phyloP scores from a whole-genome alignment of 1,140 invertebrate genomes.

The Drosophila carrolli region DNA sequence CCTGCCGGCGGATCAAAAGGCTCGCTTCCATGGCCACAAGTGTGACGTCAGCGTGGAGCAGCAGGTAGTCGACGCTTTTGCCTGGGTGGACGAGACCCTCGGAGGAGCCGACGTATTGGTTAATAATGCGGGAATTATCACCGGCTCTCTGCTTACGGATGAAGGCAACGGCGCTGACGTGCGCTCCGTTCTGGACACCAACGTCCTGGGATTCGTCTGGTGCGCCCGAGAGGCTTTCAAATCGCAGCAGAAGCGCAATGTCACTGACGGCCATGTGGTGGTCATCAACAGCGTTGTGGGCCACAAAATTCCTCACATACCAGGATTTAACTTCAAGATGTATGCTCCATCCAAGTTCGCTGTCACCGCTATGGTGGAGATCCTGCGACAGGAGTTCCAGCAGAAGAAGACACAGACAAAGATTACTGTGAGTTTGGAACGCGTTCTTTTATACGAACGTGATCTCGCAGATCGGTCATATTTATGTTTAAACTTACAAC shows the following conservation, averaged over 20 bases:
- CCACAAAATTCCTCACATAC: constrained; percentile 64
- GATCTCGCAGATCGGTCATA: no score
- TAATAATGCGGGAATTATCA: constrained; percentile 87
- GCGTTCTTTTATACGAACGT: not conserved
- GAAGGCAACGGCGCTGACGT: constrained; percentile 71
- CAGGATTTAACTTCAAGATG: constrained; percentile 75
- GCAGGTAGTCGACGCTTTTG: constrained; percentile 88
- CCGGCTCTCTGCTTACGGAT: constrained; percentile 85
- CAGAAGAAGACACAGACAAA: constrained; percentile 86
- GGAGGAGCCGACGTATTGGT: constrained; percentile 89
- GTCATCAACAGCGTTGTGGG: constrained; percentile 59
- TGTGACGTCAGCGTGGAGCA: constrained; percentile 88
- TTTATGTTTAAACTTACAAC: no score
- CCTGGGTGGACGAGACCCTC: constrained; percentile 86
- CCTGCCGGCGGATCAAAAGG: constrained; percentile 32
- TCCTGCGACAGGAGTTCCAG: constrained; percentile 86
- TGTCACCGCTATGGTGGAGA: constrained; percentile 86
- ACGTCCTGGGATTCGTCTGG: constrained; percentile 86
- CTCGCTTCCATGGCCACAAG: constrained; percentile 48
- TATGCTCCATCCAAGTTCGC: constrained; percentile 87
- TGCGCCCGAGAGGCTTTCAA: constrained; percentile 86
- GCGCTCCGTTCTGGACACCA: constrained; percentile 79
- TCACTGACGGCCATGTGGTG: constrained; percentile 88
- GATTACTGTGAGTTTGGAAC: constrained; percentile 85
- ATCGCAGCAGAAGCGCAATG: constrained; percentile 86